Conservation (phyloP, 2,888 invertebrate genomes). For the Drosophila kokeensis region DNA sequence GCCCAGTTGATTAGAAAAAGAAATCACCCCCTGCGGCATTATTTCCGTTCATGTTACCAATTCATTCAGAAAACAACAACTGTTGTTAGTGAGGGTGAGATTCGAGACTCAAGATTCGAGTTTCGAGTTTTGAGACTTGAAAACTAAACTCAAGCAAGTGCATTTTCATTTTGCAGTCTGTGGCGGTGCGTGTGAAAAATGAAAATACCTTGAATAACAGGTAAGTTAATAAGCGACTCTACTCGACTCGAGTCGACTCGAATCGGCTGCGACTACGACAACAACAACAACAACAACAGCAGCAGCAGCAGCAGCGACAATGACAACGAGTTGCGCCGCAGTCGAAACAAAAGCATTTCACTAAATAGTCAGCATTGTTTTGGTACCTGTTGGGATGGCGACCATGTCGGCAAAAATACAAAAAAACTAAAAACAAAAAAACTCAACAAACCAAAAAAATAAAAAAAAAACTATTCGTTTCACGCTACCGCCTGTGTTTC, state of each 20-base stretch:
- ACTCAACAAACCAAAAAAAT: constrained; percentile 17
- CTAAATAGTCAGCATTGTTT: constrained; percentile 74
- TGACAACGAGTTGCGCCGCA: constrained; percentile 30
- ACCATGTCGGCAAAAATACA: constrained; percentile 43
- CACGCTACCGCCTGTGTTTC: constrained; percentile 48
- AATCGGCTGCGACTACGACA: not conserved
- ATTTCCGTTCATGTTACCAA: constrained; percentile 68
- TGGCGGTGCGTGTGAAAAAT: constrained; percentile 73
- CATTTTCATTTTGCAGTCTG: constrained; percentile 71
- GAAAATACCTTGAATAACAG: constrained; percentile 68
- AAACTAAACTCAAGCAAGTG: constrained; percentile 67
- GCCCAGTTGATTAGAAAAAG: constrained; percentile 51
- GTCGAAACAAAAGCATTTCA: constrained; percentile 69
- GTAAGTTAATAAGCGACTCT: constrained; percentile 74
- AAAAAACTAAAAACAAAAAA: constrained; percentile 1
- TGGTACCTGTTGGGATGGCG: constrained; percentile 57
- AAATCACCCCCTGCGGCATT: constrained; percentile 72
- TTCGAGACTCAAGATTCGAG: constrained; percentile 15
- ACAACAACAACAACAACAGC: constrained; percentile 1
- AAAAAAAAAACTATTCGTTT: constrained; percentile 52
- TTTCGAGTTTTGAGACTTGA: constrained; percentile 36
- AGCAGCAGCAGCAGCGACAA: not conserved
- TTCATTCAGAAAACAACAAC: constrained; percentile 47
- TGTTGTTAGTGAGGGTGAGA: constrained; percentile 32
- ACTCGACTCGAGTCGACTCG: constrained; percentile 8